These are phyloP conservation scores for Austrolebias charrua DNA, from an alignment of 2,797 vertebrate species.

Conservation along the genomic window DNA sequence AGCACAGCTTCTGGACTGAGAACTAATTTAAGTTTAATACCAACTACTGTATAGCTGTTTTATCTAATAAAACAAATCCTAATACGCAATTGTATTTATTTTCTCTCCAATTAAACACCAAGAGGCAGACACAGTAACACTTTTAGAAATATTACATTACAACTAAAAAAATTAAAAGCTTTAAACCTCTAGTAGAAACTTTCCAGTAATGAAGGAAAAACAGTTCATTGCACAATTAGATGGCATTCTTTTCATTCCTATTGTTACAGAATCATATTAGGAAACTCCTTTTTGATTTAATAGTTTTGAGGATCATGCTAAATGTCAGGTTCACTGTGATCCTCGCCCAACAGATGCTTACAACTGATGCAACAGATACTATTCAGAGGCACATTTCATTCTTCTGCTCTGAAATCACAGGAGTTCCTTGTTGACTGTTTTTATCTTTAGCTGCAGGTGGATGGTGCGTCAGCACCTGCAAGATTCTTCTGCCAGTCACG, in stretches of 20 bases:
- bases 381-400: slow-evolving; percentile 18
- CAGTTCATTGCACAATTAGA: too few species aligned
- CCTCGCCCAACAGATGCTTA: slow-evolving; percentile 51
- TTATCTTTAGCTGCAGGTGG: slow-evolving; percentile 51
- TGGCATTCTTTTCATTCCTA: too few species aligned
- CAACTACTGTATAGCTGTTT: background rate
- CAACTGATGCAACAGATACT: slow-evolving; percentile 41
- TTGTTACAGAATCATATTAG: background rate
- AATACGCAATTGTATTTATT: background rate
- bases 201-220: too few species aligned
- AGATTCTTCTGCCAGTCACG: slow-evolving; percentile 49
- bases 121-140: too few species aligned
- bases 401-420: slow-evolving; percentile 10
- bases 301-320: background rate
- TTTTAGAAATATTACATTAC: too few species aligned
- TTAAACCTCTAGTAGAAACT: too few species aligned
- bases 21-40: background rate
- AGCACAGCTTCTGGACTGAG: background rate
- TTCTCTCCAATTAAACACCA: background rate
- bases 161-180: too few species aligned
- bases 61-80: background rate
- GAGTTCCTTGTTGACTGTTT: slow-evolving; percentile 22
- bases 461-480: slow-evolving; percentile 40
- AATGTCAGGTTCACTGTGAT: slow-evolving; percentile 47
- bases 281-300: background rate